Conservation (phyloP, 1,140 invertebrate genomes). For the Calephelis nemesis region DNA sequence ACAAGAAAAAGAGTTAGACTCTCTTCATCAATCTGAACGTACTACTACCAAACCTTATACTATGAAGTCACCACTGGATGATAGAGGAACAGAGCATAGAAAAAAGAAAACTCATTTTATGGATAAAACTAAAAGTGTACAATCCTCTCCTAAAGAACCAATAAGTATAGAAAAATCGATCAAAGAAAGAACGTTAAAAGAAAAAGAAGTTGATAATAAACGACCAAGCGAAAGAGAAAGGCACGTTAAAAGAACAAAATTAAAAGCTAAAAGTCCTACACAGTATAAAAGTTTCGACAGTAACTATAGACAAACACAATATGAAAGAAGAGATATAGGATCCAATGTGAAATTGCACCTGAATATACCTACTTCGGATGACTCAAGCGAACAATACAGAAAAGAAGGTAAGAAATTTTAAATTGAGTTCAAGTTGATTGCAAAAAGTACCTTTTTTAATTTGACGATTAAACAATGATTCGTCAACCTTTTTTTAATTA, state of each 20-base stretch:
- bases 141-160: constrained; percentile 66
- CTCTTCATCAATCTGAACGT: constrained; percentile 50
- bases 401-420: constrained; percentile 58
- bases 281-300: constrained; percentile 67
- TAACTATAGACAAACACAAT: constrained; percentile 55
- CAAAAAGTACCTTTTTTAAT: background rate
- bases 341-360: constrained; percentile 75
- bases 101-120: constrained; percentile 76
- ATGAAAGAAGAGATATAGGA: constrained; percentile 64
- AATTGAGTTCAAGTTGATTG: background rate
- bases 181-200: constrained; percentile 75
- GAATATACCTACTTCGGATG: constrained; percentile 83
- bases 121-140: constrained; percentile 79
- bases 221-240: constrained; percentile 67
- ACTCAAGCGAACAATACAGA: constrained; percentile 81
- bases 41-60: constrained; percentile 47
- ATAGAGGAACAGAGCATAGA: constrained; percentile 52
- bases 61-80: constrained; percentile 59
- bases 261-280: constrained; percentile 80
- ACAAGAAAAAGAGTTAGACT: constrained; percentile 57
- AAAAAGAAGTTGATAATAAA: constrained; percentile 73
- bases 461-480: too few relatives aligned
- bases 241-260: constrained; percentile 76
- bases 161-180: constrained; percentile 62
- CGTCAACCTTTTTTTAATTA: too few relatives aligned